Evolutionary conservation across 2,797 vertebrate species (phyloP).

Genomic region (Clarias pachynema): DNA sequence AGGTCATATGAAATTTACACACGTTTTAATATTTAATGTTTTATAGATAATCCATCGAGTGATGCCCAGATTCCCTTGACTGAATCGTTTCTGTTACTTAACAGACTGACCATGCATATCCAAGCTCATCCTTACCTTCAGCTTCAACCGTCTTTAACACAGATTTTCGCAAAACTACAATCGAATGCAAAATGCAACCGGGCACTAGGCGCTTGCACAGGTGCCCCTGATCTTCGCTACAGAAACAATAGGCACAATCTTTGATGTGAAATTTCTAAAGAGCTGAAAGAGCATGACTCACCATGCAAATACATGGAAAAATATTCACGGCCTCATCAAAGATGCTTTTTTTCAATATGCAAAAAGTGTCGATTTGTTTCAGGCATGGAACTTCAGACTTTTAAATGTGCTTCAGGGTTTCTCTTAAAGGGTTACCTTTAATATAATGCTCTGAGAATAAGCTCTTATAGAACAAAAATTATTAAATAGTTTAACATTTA

Average conservation of each 20-base stretch:
- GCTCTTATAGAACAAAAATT: neutral
- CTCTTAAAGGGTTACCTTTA: neutral
- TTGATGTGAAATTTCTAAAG: slow-evolving; percentile 67
- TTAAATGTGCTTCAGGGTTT: slow-evolving; percentile 32
- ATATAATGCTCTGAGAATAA: neutral
- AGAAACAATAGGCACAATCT: slow-evolving; percentile 51
- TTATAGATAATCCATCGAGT: neutral
- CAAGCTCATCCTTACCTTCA: neutral
- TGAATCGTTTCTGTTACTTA: neutral
- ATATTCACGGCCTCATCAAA: slow-evolving; percentile 70
- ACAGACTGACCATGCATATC: neutral
- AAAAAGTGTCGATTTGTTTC: slow-evolving; percentile 57
- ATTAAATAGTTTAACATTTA: neutral
- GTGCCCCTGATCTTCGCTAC: slow-evolving; percentile 39
- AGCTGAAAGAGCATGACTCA: slow-evolving; percentile 47
- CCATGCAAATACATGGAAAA: slow-evolving; percentile 75
- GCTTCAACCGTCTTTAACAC: neutral
- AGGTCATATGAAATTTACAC: neutral
- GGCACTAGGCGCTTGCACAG: slow-evolving; percentile 9
- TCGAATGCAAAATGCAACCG: slow-evolving; percentile 17
- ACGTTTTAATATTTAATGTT: neutral
- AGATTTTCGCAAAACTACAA: slow-evolving; percentile 18
- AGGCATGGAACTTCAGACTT: slow-evolving; percentile 52
- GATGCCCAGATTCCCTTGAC: neutral
- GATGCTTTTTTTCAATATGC: slow-evolving; percentile 60